phyloP scores from a whole-genome alignment of 2,797 vertebrate genomes.

The Rhabdomys pumilio region DNA sequence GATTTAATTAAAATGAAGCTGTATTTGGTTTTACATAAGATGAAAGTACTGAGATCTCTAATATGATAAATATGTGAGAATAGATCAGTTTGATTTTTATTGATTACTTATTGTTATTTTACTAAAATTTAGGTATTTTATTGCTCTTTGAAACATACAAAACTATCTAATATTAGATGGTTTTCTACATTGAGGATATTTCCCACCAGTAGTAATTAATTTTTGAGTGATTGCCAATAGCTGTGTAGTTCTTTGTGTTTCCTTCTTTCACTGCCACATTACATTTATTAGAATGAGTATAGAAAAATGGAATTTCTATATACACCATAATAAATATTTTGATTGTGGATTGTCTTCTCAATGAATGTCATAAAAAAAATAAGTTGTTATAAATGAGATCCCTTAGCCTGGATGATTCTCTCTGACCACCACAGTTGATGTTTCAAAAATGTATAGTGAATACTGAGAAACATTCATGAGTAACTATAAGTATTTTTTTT shows the following conservation, averaged over 20 bases:
- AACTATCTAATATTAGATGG: not conserved
- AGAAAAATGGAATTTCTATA: not conserved
- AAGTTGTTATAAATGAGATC: not conserved
- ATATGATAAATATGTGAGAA: not conserved
- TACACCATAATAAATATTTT: not conserved
- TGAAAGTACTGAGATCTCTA: not conserved
- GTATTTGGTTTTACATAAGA: not conserved
- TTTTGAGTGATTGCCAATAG: not conserved
- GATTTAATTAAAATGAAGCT: not conserved
- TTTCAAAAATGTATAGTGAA: conserved; percentile 51
- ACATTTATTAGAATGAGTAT: not conserved
- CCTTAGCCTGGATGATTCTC: not conserved
- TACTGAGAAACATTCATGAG: not conserved
- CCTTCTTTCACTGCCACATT: not conserved
- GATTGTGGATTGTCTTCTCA: not conserved
- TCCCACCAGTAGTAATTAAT: not conserved
- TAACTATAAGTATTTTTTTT: conserved; percentile 55
- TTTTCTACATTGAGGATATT: not conserved
- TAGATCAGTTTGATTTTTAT: not conserved
- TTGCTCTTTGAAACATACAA: not conserved
- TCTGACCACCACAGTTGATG: not conserved
- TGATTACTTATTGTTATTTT: not conserved
- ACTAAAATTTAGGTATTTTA: not conserved
- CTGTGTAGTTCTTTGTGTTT: not conserved
- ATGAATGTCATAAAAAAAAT: not conserved